Evolutionary conservation across 2,113 vertebrate species (phyloP).

Genomic region (Engraulis encrasicolus): DNA sequence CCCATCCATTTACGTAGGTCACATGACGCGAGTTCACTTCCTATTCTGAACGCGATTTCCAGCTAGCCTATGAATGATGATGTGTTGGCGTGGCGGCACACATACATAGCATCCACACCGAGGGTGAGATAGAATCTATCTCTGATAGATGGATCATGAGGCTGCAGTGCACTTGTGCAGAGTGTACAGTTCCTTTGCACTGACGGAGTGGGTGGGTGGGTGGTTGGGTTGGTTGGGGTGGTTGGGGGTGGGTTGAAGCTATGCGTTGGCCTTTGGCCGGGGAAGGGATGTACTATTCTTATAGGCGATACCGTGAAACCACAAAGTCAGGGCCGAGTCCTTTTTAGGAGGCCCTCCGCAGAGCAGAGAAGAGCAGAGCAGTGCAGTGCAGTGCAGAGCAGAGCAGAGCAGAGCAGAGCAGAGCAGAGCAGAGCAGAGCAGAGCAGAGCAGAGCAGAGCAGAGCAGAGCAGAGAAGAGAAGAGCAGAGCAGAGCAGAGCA

Average conservation of each 20-base stretch:
- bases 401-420: background rate
- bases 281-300: background rate
- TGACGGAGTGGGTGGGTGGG: too few species aligned
- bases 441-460: background rate
- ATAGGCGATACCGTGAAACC: constrained; percentile 8
- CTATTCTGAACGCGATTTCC: background rate
- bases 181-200: too few species aligned
- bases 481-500: too few species aligned
- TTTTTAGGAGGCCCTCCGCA: background rate
- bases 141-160: too few species aligned
- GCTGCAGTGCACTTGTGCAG: background rate
- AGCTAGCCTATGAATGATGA: background rate
- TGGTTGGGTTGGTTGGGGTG: too few species aligned
- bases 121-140: background rate
- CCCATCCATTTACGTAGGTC: background rate
- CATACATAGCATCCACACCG: background rate
- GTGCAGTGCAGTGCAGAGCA: too few species aligned
- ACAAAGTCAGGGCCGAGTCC: background rate
- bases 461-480: too few species aligned
- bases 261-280: background rate
- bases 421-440: background rate
- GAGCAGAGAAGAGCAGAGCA: background rate
- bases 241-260: too few species aligned
- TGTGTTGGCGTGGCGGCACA: background rate
- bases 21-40: background rate